A percentile compares a stretch with the other conserved stretches of the same genome.
Conservation (phyloP, 2,888 invertebrate genomes). For the Xanthorhoe designata region DNA sequence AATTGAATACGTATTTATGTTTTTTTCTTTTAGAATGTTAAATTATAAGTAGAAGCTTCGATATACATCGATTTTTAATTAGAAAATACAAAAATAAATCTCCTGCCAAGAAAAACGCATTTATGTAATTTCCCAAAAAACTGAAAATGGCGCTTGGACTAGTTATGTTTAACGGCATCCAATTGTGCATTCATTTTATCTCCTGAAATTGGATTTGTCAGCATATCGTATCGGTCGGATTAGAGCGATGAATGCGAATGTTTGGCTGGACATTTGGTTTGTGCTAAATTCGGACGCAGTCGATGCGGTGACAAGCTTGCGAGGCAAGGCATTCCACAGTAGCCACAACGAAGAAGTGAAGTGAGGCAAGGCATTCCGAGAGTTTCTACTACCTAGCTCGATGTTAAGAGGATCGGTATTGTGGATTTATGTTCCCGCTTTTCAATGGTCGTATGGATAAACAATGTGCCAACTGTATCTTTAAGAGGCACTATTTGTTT, state of each 20-base stretch:
- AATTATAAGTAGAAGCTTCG: too few species aligned
- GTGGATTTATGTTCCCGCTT: background rate
- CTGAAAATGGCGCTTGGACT: too few species aligned
- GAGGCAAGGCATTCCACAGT: background rate
- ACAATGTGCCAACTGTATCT: background rate
- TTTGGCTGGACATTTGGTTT: conserved; percentile 15
- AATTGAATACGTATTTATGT: too few species aligned
- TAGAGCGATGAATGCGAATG: conserved; percentile 20
- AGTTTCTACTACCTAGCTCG: background rate
- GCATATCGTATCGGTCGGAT: conserved; percentile 13
- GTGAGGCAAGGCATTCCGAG: too few species aligned
- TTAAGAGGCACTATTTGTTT: too few species aligned
- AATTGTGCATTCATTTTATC: conserved; percentile 25
- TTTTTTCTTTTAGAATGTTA: too few species aligned
- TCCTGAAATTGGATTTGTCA: conserved; percentile 27
- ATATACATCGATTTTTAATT: too few species aligned
- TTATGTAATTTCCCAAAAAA: too few species aligned
- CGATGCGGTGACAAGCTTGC: background rate
- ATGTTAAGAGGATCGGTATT: background rate
- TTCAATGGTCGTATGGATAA: background rate
- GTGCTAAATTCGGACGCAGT: background rate
- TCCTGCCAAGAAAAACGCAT: too few species aligned
- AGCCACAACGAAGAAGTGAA: too few species aligned
- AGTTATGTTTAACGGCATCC: too few species aligned
- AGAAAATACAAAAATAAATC: too few species aligned